These are phyloP conservation scores for Ceryle rudis DNA, from an alignment of 2,797 vertebrate genomes.

Conservation along the genomic window DNA sequence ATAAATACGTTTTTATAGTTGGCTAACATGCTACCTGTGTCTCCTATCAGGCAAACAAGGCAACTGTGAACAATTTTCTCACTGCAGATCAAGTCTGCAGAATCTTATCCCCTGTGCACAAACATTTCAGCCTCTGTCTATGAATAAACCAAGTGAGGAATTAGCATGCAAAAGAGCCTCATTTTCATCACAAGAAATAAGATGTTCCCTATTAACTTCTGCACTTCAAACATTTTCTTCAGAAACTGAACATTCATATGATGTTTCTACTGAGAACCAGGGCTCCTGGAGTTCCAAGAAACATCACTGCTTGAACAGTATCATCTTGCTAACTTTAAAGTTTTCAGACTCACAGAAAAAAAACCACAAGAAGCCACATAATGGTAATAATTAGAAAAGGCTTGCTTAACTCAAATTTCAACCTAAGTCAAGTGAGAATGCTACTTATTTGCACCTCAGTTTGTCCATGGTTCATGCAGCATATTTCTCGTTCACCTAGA, in stretches of 20 bases:
- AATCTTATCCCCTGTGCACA: background rate
- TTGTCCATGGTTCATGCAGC: background rate
- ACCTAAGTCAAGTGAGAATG: background rate
- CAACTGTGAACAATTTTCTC: background rate
- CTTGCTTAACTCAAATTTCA: background rate
- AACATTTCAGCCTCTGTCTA: background rate
- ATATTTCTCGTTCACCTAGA: accelerated
- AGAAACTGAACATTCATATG: background rate
- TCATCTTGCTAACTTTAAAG: background rate
- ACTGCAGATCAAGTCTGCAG: background rate
- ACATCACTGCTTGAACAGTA: background rate
- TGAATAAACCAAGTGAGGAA: background rate
- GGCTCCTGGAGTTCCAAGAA: background rate
- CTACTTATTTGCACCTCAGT: background rate
- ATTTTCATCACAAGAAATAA: background rate
- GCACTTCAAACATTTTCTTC: background rate
- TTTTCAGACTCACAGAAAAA: background rate
- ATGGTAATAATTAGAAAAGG: background rate
- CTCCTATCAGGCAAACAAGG: background rate
- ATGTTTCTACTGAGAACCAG: background rate
- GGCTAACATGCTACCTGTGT: background rate
- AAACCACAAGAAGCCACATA: background rate
- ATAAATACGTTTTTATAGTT: background rate
- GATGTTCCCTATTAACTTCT: background rate
- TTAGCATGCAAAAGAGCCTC: background rate